Conservation (phyloP, 2,797 vertebrate species). For the Myotis myotis region DNA sequence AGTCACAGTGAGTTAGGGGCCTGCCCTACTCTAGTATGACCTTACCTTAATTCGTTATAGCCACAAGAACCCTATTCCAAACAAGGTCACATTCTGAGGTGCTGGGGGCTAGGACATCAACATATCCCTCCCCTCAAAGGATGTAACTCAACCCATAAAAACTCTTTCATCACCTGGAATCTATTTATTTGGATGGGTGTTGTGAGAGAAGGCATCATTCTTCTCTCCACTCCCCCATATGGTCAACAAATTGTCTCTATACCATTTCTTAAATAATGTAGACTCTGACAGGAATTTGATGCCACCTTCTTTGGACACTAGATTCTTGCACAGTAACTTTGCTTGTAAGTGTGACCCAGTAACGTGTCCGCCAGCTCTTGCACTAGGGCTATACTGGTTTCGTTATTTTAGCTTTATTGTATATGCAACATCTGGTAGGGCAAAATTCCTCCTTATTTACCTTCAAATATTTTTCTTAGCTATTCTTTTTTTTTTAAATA, state of each 20-base stretch:
- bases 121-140: not conserved
- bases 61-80: not conserved
- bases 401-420: not conserved
- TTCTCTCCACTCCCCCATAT: fast-evolving
- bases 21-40: not conserved
- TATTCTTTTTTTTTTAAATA: no score
- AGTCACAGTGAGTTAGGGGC: not conserved
- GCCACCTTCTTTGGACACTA: not conserved
- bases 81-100: not conserved
- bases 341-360: not conserved
- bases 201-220: not conserved
- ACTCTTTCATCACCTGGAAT: not conserved
- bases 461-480: not conserved
- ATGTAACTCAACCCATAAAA: not conserved
- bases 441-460: not conserved
- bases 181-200: not conserved
- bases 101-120: not conserved
- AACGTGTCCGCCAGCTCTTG: not conserved
- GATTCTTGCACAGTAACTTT: not conserved
- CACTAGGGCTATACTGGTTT: not conserved
- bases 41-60: not conserved
- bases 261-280: not conserved
- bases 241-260: not conserved
- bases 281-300: not conserved
- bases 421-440: not conserved